Evolutionary conservation across 2,797 vertebrate species (phyloP).

Genomic region (Mallotus villosus): DNA sequence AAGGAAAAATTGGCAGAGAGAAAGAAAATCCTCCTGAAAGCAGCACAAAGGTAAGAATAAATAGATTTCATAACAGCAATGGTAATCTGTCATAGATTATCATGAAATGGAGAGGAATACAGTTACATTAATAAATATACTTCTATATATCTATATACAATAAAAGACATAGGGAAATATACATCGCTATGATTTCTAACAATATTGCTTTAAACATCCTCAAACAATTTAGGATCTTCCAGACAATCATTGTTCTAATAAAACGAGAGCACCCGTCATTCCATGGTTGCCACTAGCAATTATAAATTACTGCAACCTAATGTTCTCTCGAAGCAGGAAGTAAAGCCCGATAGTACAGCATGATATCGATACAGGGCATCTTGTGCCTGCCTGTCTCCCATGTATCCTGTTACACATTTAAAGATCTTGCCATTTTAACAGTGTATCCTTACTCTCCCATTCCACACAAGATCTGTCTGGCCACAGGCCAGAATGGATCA

Average conservation of each 20-base stretch:
- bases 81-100: background rate
- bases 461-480: slow-evolving; percentile 1
- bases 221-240: background rate
- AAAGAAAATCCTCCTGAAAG: slow-evolving; percentile 78
- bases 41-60: slow-evolving; percentile 75
- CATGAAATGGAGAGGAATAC: background rate
- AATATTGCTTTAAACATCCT: no score
- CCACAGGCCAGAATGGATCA: background rate
- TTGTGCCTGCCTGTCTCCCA: slow-evolving; percentile 3
- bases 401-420: slow-evolving; percentile 33
- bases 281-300: slow-evolving; percentile 1
- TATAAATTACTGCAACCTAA: slow-evolving; percentile 19
- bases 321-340: slow-evolving; percentile 8
- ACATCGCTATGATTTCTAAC: background rate
- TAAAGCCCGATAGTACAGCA: background rate
- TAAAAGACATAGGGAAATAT: background rate
- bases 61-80: background rate
- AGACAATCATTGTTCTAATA: background rate
- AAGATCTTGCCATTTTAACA: slow-evolving; percentile 24
- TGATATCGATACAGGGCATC: slow-evolving; percentile 5
- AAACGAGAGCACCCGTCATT: background rate
- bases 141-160: background rate
- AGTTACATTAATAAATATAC: background rate
- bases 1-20: slow-evolving; percentile 76
- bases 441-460: background rate